These are phyloP conservation scores for Luperina nickerlii DNA, from an alignment of 2,888 invertebrate species.

Conservation along the genomic window DNA sequence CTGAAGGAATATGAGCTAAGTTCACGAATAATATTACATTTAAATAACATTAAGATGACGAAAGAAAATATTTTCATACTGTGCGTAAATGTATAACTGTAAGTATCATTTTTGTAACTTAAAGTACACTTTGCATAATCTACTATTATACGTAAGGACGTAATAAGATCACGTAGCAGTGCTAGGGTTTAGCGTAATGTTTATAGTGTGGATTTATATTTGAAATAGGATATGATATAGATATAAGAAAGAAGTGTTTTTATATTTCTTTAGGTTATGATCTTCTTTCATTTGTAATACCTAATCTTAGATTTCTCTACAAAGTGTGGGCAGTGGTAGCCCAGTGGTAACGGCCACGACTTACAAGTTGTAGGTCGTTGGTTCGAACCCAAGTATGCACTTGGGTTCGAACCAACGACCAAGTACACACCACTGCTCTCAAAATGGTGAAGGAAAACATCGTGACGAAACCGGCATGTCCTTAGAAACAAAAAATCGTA, in stretches of 20 bases:
- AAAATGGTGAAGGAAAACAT: too few species aligned
- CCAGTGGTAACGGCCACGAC: too few species aligned
- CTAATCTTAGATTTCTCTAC: neutral
- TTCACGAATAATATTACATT: constrained; percentile 18
- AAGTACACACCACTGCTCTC: too few species aligned
- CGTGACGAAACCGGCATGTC: too few species aligned
- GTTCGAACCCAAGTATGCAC: too few species aligned
- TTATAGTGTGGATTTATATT: neutral
- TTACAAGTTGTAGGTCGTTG: too few species aligned
- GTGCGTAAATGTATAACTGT: neutral
- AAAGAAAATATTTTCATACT: neutral
- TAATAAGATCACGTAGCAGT: neutral
- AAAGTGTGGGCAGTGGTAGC: too few species aligned
- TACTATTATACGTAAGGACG: neutral
- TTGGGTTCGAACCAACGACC: too few species aligned
- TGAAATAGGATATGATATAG: neutral
- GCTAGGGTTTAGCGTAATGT: neutral
- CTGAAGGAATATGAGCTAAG: neutral
- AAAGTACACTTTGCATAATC: constrained; percentile 16
- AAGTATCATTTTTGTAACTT: neutral
- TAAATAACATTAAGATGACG: neutral
- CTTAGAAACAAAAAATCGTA: too few species aligned
- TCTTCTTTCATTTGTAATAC: too few species aligned
- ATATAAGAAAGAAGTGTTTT: too few species aligned
- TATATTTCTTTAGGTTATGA: too few species aligned